Conservation (phyloP, 2,113 vertebrate species). For the Perccottus glenii region DNA sequence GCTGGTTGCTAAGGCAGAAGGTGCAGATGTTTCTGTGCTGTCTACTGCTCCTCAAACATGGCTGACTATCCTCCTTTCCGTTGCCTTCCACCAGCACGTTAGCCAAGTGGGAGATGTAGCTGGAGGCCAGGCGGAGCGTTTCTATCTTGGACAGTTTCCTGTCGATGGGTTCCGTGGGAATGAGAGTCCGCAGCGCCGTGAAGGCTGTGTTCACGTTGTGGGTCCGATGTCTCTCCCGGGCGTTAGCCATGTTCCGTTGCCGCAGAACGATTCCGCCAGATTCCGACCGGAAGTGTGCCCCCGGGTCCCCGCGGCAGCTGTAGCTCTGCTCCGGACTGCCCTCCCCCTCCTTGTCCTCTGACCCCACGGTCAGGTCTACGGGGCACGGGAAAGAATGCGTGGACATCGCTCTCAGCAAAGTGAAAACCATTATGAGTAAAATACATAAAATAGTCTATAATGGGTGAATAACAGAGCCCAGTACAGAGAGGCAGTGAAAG, state of each 20-base stretch:
- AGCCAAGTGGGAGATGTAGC: conserved; percentile 92
- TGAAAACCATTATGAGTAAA: conserved; percentile 80
- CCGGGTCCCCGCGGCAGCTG: conserved; percentile 79
- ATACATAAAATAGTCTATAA: neutral
- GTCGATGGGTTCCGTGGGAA: conserved; percentile 91
- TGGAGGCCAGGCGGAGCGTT: conserved; percentile 90
- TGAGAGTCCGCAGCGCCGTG: conserved; percentile 89
- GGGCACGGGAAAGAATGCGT: conserved; percentile 82
- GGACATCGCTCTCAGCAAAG: conserved; percentile 84
- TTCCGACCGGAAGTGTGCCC: conserved; percentile 65
- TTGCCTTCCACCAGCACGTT: conserved; percentile 89
- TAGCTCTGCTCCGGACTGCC: conserved; percentile 85
- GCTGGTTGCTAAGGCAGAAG: conserved; percentile 93
- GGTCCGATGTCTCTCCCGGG: conserved; percentile 88
- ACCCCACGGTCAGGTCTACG: conserved; percentile 81
- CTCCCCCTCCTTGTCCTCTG: conserved; percentile 85
- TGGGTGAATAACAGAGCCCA: neutral
- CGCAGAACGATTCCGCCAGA: conserved; percentile 78
- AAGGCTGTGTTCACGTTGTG: conserved; percentile 93
- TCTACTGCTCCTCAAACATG: conserved; percentile 82
- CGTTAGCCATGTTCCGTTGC: conserved; percentile 88
- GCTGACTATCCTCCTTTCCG: conserved; percentile 85
- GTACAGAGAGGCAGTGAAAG: too few relatives aligned
- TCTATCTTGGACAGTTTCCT: conserved; percentile 93
- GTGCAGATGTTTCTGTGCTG: conserved; percentile 91